Evolutionary conservation across 2,888 invertebrate genomes (phyloP), one percentile per base, ranked within the genome.

Genomic region (Calephelis perditalis): DNA sequence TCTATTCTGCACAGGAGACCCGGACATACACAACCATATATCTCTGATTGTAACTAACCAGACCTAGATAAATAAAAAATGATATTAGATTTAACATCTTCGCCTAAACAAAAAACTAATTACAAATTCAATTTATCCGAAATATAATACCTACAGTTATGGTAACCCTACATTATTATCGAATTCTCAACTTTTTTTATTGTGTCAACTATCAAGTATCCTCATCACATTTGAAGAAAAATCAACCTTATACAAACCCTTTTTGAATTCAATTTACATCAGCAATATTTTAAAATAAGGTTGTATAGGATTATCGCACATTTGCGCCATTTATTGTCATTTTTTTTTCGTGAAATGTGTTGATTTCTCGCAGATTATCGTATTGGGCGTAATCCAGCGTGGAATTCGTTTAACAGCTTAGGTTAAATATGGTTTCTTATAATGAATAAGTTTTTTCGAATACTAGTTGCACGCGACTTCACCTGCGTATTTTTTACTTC

Each of bases 311-410:
- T 67, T 69, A 67, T 56, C 58, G 56, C 63, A 66, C 62, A 63
- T 64, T 66, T 66, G 60, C 65, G 62, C 63, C 35, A 52, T 52
- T 35, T 52, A 35, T 52, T 52, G 52, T 52, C 6, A 35, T 52
- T 7, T 52, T 52, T 52, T 52, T 52, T 52, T n/a, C n/a, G 7
- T 26, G n/a, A 52, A 52, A 52, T 52, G 52, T 52, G 55, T 54
- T 59, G 56, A 57, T 65, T 65, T 60, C 54, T 56, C 46, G n/a
- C 52, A 64, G 64, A 67, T 66, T 67, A 63, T 59, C 57, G 62
- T 64, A 62, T 62, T 58, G 47, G 40, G 60, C 64, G 59, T 63
- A 68, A 68, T 68, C 64, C 66, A 65, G 63, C 68, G 62, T 63
- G 66, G 67, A 65, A 66, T 68, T 65, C 62, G 62, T 66, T 66